Conservation (phyloP, 1,140 invertebrate genomes). For the Radopholus similis region DNA sequence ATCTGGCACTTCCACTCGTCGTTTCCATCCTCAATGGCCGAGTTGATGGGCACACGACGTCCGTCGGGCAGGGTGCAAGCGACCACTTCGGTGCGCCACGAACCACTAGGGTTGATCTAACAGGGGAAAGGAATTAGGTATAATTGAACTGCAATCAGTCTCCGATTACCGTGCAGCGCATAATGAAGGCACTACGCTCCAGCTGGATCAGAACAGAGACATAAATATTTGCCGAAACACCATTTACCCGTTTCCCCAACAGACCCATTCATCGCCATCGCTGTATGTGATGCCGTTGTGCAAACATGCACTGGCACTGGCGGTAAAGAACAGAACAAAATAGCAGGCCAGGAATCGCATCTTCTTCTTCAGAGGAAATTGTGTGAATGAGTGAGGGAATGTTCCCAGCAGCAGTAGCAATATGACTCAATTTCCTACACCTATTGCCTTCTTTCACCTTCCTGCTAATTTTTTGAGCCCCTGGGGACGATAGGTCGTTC, state of each 20-base stretch:
- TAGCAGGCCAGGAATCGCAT: no score
- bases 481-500: no score
- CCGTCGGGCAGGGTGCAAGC: conserved; percentile 39
- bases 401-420: no score
- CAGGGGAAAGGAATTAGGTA: not conserved
- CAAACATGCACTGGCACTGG: conserved; percentile 16
- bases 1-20: conserved; percentile 37
- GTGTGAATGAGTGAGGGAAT: no score
- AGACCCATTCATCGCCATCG: conserved; percentile 50
- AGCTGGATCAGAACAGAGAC: conserved; percentile 15
- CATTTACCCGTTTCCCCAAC: not conserved
- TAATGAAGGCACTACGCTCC: conserved; percentile 41
- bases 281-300: conserved; percentile 38
- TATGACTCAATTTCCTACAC: no score
- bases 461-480: no score
- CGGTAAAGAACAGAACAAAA: no score
- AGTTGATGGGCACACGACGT: conserved; percentile 21
- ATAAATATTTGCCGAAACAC: no score
- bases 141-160: not conserved
- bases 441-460: no score
- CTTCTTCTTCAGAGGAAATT: no score
- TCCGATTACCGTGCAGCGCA: conserved; percentile 37
- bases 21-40: conserved; percentile 29
- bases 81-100: conserved; percentile 46
- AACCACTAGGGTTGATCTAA: conserved; percentile 34